Conservation (phyloP, 2,113 vertebrate species). For the Trichechus manatus region DNA sequence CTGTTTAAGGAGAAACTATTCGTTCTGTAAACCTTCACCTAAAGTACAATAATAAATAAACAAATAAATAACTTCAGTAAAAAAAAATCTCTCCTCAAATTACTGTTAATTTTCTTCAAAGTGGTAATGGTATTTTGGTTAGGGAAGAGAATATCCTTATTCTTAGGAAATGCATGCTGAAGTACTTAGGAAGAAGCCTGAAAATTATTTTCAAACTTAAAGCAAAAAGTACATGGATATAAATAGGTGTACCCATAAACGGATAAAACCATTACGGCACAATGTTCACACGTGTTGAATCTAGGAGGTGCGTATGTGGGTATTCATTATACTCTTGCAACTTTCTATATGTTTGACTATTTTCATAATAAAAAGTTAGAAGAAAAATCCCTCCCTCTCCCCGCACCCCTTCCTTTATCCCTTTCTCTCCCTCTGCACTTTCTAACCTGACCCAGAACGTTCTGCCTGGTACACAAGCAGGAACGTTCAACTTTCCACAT, state of each 20-base stretch:
- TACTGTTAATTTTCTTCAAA: neutral
- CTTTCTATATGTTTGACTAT: neutral
- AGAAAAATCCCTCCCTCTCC: neutral
- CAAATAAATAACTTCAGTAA: no score
- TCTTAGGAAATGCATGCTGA: neutral
- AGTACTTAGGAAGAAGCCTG: neutral
- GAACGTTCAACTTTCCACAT: accelerated
- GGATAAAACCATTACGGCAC: neutral
- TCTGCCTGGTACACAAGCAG: neutral
- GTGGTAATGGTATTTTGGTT: no score
- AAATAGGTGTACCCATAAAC: neutral
- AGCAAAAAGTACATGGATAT: neutral
- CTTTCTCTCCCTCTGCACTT: neutral
- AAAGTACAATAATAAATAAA: no score
- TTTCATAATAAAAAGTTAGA: neutral
- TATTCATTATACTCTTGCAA: accelerated
- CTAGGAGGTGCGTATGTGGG: accelerated
- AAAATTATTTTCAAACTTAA: neutral
- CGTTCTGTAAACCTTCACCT: no score
- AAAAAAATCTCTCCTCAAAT: neutral
- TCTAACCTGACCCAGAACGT: neutral
- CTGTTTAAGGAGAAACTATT: no score
- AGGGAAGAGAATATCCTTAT: neutral
- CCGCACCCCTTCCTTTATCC: accelerated
- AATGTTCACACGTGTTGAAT: accelerated